Percentiles rank a stretch among this genome's conserved stretches.
phyloP scores from a whole-genome alignment of 1,140 invertebrate genomes.

The Muscidifurax raptorellus region DNA sequence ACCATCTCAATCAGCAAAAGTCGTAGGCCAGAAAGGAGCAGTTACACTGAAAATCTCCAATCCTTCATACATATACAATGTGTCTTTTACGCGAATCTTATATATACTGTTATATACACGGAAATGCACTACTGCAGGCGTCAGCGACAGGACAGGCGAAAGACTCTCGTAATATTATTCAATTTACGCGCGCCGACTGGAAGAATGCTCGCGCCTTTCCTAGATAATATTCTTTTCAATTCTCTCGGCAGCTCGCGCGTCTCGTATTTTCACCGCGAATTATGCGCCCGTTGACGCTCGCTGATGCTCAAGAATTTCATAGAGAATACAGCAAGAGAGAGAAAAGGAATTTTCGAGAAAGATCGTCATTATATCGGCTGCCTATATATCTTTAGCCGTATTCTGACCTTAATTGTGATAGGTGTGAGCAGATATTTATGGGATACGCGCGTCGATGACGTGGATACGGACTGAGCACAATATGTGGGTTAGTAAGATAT shows the following conservation, averaged over 20 bases:
- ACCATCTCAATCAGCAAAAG: too few species aligned
- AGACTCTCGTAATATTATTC: slow-evolving; percentile 3
- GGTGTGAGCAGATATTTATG: neutral
- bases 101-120: too few species aligned
- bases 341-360: neutral
- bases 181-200: slow-evolving; percentile 2
- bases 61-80: too few species aligned
- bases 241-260: neutral
- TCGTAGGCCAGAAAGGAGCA: too few species aligned
- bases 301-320: neutral
- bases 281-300: neutral
- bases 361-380: neutral
- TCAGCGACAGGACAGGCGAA: too few species aligned
- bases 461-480: neutral
- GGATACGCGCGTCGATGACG: neutral
- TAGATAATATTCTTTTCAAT: neutral
- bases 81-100: too few species aligned
- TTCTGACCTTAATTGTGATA: neutral
- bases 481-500: neutral
- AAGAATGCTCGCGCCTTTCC: slow-evolving; percentile 8
- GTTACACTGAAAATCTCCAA: too few species aligned
- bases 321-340: neutral
- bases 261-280: neutral
- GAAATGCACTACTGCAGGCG: too few species aligned
- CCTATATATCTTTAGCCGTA: too few species aligned